These are phyloP conservation scores for Cryptoleucopteryx plumbea DNA, from an alignment of 2,113 vertebrate species.

Conservation along the genomic window DNA sequence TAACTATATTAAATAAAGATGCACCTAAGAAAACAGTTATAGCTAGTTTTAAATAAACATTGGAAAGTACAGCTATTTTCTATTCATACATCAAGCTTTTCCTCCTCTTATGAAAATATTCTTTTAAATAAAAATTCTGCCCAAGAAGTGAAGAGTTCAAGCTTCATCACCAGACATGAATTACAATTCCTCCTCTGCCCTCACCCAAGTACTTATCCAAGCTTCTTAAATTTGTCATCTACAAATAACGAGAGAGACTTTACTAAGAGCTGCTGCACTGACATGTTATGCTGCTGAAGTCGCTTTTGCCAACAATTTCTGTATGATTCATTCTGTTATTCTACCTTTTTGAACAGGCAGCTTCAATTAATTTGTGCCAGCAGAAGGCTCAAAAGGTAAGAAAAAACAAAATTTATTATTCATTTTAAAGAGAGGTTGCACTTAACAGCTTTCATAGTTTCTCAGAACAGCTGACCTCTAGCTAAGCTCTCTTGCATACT, in stretches of 20 bases:
- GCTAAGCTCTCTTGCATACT: neutral
- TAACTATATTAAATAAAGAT: neutral
- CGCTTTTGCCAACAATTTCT: neutral
- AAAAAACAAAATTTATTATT: neutral
- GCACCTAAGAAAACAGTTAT: neutral
- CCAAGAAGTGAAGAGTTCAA: neutral
- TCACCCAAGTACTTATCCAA: neutral
- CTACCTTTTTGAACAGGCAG: neutral
- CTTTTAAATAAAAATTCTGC: neutral
- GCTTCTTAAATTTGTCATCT: neutral
- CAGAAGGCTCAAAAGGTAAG: neutral
- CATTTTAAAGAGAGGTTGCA: neutral
- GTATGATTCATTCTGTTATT: neutral
- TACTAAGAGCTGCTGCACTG: neutral
- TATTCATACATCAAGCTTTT: neutral
- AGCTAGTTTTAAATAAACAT: neutral
- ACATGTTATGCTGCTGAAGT: neutral
- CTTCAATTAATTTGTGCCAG: neutral
- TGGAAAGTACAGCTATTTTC: neutral
- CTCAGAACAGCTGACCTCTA: neutral
- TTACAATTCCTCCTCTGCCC: neutral
- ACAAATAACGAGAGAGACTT: neutral
- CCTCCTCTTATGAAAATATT: neutral
- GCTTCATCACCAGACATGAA: neutral
- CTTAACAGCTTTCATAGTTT: neutral